phyloP scores from a whole-genome alignment of 2,888 invertebrate species.

The Athalia cordata region DNA sequence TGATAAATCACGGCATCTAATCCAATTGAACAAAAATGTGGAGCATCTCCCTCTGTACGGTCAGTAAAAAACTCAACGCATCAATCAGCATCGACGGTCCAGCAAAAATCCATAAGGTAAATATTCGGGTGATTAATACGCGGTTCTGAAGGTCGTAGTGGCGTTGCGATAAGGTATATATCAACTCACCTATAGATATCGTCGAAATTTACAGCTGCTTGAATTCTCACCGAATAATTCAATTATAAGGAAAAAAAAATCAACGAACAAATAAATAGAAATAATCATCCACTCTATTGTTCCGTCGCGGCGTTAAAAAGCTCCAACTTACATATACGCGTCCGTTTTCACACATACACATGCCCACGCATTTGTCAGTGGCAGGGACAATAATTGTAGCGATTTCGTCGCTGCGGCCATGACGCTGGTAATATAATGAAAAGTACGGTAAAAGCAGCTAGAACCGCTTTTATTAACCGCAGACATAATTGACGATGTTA shows the following conservation, averaged over 20 bases:
- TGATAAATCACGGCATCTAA: constrained; percentile 10
- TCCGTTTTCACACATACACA: too few relatives aligned
- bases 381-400: too few relatives aligned
- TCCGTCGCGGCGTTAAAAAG: too few relatives aligned
- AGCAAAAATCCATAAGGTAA: constrained; percentile 28
- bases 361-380: too few relatives aligned
- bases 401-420: too few relatives aligned
- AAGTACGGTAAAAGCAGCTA: too few relatives aligned
- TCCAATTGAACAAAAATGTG: constrained; percentile 22
- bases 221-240: constrained; percentile 4
- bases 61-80: constrained; percentile 17
- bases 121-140: constrained; percentile 37
- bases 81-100: constrained; percentile 35
- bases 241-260: not conserved
- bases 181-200: constrained; percentile 6
- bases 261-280: not conserved
- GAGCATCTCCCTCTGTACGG: not conserved
- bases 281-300: not conserved
- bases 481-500: too few relatives aligned
- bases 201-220: not conserved
- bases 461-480: too few relatives aligned
- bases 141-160: too few relatives aligned
- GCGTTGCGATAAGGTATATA: constrained; percentile 9
- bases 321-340: too few relatives aligned
- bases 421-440: too few relatives aligned